These are phyloP conservation scores for Catostylus mosaicus DNA, from an alignment of 30 jellyfish, hydroid and myxozoan genomes.

Conservation along the genomic window DNA sequence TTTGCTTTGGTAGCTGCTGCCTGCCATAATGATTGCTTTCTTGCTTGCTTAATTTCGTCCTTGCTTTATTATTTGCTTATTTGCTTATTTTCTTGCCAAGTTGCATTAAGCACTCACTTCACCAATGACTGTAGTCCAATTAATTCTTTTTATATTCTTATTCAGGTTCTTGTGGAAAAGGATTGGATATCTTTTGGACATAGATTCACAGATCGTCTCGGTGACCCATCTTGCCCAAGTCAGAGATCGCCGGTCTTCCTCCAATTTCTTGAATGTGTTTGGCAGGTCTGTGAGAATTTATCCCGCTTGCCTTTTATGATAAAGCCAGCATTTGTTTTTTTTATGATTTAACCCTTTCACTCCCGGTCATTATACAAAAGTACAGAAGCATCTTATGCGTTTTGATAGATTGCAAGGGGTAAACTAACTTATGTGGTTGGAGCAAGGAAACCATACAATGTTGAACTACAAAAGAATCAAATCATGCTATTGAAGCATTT, in stretches of 20 bases:
- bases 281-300: constrained; percentile 70
- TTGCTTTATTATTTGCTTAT: too few relatives aligned
- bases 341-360: neutral
- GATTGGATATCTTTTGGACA: constrained; percentile 98
- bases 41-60: too few relatives aligned
- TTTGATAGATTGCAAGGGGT: neutral
- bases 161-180: constrained; percentile 81
- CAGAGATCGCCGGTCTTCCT: constrained; percentile 92
- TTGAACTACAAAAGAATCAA: too few relatives aligned
- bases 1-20: too few relatives aligned
- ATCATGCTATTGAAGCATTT: too few relatives aligned
- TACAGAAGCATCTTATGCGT: neutral
- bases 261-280: constrained; percentile 90
- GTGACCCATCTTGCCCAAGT: constrained; percentile 84
- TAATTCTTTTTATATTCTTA: neutral
- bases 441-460: too few relatives aligned
- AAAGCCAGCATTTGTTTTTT: neutral
- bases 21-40: too few relatives aligned
- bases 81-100: too few relatives aligned
- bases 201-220: constrained; percentile 88
- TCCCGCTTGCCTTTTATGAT: neutral
- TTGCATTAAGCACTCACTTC: too few relatives aligned
- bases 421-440: neutral
- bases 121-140: too few relatives aligned
- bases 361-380: neutral